Base-by-base conservation (phyloP, 2,797 vertebrate genomes). In the Limosa lapponica region DNA sequence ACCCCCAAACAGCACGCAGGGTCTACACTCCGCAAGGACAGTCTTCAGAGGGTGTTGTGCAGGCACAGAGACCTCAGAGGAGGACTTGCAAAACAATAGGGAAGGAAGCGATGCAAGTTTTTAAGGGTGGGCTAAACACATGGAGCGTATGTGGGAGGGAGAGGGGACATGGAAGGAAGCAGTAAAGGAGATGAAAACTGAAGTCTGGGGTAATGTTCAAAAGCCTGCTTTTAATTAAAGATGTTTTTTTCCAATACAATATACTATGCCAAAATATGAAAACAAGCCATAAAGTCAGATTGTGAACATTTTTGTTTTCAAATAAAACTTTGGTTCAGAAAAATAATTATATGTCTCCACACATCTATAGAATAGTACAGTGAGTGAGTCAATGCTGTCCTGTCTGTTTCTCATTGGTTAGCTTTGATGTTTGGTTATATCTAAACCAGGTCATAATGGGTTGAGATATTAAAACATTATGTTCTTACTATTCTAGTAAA, bases 91-190 rank as follows among this genome's bases (percentile, higher is more conserved):
- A 96, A 97, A 97, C 97, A 97, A 97, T 2, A 86, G 69, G 27
- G 97, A 97, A 98, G 92, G 95, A 97, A 97, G 95, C 28, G 43
- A 97, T 96, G 95, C 90, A 77, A 97, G 84, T 91, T 88, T 97
- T 96, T 71, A 96, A 82, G 58, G 37, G 62, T 72, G 80, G 78
- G 52, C 90, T 91, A 82, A 95, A 97, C 64, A 95, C 86, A 80
- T 71, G 70, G 83, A 92, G 46, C 74, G 78, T 97, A 96, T 62
- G 74, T 80, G 78, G 71, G 67, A 83, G 57, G 36, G 80, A 90
- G 64, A 87, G 24, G 65, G 54, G 51, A 80, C 62, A 48, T 55
- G 81, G 66, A 90, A 59, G 67, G 81, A 90, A 83, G 75, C 70
- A 93, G 65, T 88, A 95, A 95, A 93, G 52, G 70, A 93, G 71